A percentile compares a stretch with the other conserved stretches of the same genome.
phyloP scores from a whole-genome alignment of 92 coral and sea anemone genomes.

The Virgularia gustaviana region DNA sequence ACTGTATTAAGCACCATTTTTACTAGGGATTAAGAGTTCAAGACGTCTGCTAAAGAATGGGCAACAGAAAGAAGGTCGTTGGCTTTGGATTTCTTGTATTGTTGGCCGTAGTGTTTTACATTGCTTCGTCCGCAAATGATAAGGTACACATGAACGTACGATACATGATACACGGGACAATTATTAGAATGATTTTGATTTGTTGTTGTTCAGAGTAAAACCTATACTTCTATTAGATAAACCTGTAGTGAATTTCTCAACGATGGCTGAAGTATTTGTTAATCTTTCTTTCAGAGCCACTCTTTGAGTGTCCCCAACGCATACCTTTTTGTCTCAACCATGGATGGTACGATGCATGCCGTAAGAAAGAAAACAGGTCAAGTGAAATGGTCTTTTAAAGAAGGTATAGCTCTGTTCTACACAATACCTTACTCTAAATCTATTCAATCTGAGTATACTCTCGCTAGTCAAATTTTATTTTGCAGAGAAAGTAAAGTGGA shows the following conservation, averaged over 20 bases:
- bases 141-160: too few species aligned
- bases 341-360: slow-evolving; percentile 97
- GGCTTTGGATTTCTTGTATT: not conserved
- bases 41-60: too few species aligned
- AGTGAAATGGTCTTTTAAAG: slow-evolving; percentile 91
- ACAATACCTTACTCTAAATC: too few species aligned
- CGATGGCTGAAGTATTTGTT: slow-evolving; percentile 1
- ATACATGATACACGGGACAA: too few species aligned
- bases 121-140: slow-evolving; percentile 24
- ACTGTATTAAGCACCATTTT: too few species aligned
- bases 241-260: not conserved
- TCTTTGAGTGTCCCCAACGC: slow-evolving; percentile 90
- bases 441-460: not conserved
- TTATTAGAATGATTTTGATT: not conserved
- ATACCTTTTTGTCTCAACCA: slow-evolving; percentile 82
- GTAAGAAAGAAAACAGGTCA: slow-evolving; percentile 90
- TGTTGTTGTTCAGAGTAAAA: too few species aligned
- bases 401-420: slow-evolving; percentile 61
- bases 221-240: not conserved
- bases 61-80: not conserved
- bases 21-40: too few species aligned
- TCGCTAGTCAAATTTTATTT: too few species aligned
- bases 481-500: too few species aligned
- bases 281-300: slow-evolving; percentile 49
- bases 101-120: slow-evolving; percentile 17